A percentile compares a stretch with the other conserved stretches of the same genome.
These are phyloP conservation scores for Drosophila parvula DNA, from an alignment of 1,140 invertebrate genomes.

Conservation along the genomic window DNA sequence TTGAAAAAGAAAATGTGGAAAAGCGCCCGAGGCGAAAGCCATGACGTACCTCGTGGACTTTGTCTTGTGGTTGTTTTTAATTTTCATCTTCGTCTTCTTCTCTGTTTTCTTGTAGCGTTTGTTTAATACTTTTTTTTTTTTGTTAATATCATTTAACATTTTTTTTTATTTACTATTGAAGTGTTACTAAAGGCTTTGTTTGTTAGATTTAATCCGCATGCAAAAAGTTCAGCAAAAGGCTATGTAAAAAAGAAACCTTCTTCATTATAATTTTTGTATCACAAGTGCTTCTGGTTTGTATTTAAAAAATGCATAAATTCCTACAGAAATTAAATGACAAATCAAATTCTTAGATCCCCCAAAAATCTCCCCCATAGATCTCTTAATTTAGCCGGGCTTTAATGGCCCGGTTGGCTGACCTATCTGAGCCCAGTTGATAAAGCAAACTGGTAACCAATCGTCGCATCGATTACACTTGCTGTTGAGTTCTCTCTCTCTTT, in stretches of 20 bases:
- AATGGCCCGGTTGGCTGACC: background rate
- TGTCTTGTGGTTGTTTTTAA: constrained; percentile 31
- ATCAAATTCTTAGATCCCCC: too few relatives aligned
- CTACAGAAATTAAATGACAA: too few relatives aligned
- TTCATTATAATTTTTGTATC: too few relatives aligned
- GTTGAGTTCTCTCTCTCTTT: background rate
- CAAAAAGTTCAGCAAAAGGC: too few relatives aligned
- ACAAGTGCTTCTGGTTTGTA: too few relatives aligned
- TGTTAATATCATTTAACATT: background rate
- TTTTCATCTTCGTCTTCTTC: constrained; percentile 11
- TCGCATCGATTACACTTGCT: constrained; percentile 27
- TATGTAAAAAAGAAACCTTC: too few relatives aligned
- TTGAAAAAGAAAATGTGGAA: constrained; percentile 67
- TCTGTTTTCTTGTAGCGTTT: background rate
- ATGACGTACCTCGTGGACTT: constrained; percentile 28
- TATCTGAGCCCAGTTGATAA: constrained; percentile 6
- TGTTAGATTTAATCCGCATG: too few relatives aligned
- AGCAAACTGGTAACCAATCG: constrained; percentile 14
- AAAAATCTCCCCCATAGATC: background rate
- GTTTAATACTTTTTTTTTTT: constrained; percentile 13
- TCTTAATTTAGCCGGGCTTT: background rate
- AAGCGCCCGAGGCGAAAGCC: constrained; percentile 33
- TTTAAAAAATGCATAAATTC: too few relatives aligned
- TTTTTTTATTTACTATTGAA: too few relatives aligned
- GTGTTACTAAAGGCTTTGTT: too few relatives aligned